Evolutionary conservation across 2,888 invertebrate genomes (phyloP), one percentile per base, ranked within the genome.

Genomic region (Chymomyza procnemis): DNA sequence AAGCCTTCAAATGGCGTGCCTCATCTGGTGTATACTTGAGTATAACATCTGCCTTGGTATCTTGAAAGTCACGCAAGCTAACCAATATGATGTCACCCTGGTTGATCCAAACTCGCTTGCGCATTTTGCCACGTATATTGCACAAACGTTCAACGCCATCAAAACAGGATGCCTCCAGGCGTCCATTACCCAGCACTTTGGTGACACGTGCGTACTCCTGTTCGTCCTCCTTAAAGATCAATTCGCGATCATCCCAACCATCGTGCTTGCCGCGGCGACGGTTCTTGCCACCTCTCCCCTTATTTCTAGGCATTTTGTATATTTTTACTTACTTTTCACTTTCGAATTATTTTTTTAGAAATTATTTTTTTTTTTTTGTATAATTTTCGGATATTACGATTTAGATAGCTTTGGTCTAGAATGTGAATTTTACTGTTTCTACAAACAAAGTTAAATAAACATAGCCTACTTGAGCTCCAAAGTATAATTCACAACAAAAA

Each of bases 271-370:
- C 99, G 93, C 99, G 96, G 92, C 99, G 96, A 90, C 99, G 95
- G 93, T 99, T 99, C 94, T 99, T 99, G 94, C 99, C 99, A 95
- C 99, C 99, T 95, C 99, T 99, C 95, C 99, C 99, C 91, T 93
- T 93, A 91, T 93, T 93, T 90, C 93, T 93, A 90, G 93, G 93
- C 93, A 93, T 93, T 69, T 79, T 79, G 76, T 72, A 75, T 61
- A 56, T 64, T 70, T 72, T 63, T 56, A 62, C 61, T 30, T 65
- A 65, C 65, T 69, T 18, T 19, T 57, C 57, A 41, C 16, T 34
- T 58, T 59, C 50, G 21, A 64, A 48, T 34, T 59, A 62, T 18
- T 16, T 8, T n/a, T n/a, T n/a, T n/a, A n/a, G n/a, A n/a, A n/a
- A n/a, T n/a, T n/a, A n/a, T n/a, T n/a, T n/a, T n/a, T n/a, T n/a